Percentiles rank a stretch among this genome's conserved stretches.
Conservation (phyloP, 2,797 vertebrate species). For the Bucorvus abyssinicus region DNA sequence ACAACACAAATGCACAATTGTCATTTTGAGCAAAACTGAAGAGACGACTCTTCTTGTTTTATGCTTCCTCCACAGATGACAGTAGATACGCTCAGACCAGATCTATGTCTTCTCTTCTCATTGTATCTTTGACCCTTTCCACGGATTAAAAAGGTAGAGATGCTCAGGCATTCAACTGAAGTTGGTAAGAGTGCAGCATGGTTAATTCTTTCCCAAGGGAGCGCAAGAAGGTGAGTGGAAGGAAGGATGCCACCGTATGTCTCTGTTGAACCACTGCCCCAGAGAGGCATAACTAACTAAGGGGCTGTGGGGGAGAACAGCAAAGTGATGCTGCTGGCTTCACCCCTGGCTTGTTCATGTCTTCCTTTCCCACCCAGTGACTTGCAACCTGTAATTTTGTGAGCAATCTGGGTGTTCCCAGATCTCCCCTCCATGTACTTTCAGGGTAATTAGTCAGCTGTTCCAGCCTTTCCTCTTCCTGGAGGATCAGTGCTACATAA, state of each 20-base stretch:
- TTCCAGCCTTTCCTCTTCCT: background rate
- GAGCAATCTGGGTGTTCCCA: background rate
- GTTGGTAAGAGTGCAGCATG: accelerated
- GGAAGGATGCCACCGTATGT: background rate
- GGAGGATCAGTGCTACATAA: background rate
- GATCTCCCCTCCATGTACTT: background rate
- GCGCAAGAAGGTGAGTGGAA: background rate
- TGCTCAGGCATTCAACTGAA: background rate
- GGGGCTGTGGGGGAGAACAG: background rate
- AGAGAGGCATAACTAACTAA: background rate
- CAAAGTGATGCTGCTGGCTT: background rate
- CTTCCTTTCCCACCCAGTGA: background rate
- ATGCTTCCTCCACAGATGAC: background rate
- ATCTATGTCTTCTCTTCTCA: background rate
- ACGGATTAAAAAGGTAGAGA: background rate
- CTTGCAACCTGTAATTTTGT: background rate
- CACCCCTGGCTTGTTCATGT: background rate
- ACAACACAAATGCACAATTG: background rate
- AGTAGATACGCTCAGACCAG: background rate
- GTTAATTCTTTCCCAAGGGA: background rate
- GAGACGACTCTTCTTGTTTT: background rate
- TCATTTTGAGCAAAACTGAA: background rate
- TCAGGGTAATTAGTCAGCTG: constrained; percentile 1
- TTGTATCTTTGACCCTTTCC: background rate
- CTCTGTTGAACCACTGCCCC: background rate